Conservation (phyloP, 2,888 invertebrate species). For the Luffia ferchaultella region DNA sequence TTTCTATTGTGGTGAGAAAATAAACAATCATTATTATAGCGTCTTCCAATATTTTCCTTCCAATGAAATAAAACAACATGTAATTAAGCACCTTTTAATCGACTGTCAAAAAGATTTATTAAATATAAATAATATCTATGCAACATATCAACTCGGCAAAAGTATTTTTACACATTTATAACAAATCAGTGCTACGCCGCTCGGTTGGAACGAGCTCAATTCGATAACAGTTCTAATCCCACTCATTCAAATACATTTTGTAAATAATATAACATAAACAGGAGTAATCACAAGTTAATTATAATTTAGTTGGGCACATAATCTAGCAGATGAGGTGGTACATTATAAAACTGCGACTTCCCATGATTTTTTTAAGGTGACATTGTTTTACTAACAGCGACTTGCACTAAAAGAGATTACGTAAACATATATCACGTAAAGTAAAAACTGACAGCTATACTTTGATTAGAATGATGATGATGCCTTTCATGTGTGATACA, state of each 20-base stretch:
- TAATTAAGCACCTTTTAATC: constrained; percentile 59
- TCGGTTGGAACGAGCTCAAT: neutral
- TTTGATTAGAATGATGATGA: no score
- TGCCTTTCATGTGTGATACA: no score
- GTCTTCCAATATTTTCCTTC: no score
- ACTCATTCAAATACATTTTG: neutral
- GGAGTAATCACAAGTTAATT: neutral
- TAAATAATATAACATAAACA: neutral
- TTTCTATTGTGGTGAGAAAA: no score
- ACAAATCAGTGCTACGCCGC: neutral
- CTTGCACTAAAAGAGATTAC: no score
- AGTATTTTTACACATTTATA: constrained; percentile 32
- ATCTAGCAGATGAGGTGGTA: neutral
- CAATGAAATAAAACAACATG: no score
- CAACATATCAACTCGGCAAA: constrained; percentile 39
- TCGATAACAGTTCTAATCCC: neutral
- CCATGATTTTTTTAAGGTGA: no score
- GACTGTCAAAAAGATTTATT: constrained; percentile 48
- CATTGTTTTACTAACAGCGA: no score
- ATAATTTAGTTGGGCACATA: neutral
- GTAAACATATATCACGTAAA: no score
- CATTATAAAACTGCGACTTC: no score
- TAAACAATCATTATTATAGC: no score
- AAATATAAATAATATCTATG: constrained; percentile 44
- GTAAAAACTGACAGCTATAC: no score